A percentile compares a stretch with the other conserved stretches of the same genome.
These are phyloP conservation scores for Stenoptilia bipunctidactyla DNA, from an alignment of 2,888 invertebrate genomes.

Conservation along the genomic window DNA sequence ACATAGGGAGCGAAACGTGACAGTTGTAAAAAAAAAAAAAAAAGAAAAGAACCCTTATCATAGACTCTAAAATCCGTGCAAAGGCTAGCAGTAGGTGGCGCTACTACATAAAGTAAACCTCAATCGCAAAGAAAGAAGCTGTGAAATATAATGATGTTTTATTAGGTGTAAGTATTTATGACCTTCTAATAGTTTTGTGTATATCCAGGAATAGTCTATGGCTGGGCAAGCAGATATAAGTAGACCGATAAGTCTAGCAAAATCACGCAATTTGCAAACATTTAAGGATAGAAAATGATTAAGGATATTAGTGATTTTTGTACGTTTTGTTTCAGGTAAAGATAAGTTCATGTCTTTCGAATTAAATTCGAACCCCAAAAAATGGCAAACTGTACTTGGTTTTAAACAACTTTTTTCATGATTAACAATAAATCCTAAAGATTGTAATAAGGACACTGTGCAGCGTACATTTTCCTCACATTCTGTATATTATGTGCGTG, in stretches of 20 bases:
- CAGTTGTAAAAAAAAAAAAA: too few species aligned
- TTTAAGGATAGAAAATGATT: neutral
- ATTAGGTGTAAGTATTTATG: too few species aligned
- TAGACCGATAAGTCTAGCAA: constrained; percentile 6
- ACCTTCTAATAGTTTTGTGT: constrained; percentile 7
- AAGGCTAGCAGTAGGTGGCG: too few species aligned
- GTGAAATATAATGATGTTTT: too few species aligned
- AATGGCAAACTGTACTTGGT: neutral
- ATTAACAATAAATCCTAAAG: neutral
- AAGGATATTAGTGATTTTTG: neutral
- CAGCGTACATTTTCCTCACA: too few species aligned
- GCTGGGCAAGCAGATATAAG: constrained; percentile 12
- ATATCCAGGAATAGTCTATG: constrained; percentile 9
- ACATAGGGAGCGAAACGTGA: too few species aligned
- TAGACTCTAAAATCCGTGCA: too few species aligned
- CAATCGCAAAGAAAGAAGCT: too few species aligned
- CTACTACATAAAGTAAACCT: too few species aligned
- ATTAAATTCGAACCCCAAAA: neutral
- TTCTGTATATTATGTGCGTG: too few species aligned
- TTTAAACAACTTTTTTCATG: neutral
- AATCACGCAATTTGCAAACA: neutral
- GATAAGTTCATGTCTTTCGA: neutral
- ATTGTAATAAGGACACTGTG: too few species aligned
- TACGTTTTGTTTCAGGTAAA: neutral
- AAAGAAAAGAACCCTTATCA: too few species aligned